Conservation (phyloP, 2,797 vertebrate species). For the Schizothorax lantsangensis region DNA sequence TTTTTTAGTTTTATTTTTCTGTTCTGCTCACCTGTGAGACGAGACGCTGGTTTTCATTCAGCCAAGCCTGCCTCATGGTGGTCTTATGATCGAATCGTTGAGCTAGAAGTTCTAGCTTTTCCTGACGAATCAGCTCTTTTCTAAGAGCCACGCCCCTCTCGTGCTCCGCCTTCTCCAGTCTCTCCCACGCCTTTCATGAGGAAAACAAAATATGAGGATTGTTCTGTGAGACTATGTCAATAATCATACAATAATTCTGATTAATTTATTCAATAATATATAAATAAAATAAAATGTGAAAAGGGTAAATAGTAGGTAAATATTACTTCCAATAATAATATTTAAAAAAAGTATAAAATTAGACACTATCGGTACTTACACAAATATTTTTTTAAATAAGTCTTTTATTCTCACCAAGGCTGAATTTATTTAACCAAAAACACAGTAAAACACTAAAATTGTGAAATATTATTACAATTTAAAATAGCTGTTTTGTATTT, state of each 20-base stretch:
- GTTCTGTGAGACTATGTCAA: background rate
- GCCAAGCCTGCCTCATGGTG: constrained; percentile 94
- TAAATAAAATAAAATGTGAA: background rate
- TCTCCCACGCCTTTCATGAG: constrained; percentile 85
- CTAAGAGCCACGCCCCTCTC: constrained; percentile 88
- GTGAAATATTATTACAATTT: background rate
- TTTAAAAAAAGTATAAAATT: background rate
- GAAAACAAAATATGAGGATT: constrained; percentile 9
- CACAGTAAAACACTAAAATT: background rate
- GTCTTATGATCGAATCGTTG: constrained; percentile 97
- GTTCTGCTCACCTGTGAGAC: constrained; percentile 86
- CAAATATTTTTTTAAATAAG: background rate
- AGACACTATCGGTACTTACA: background rate
- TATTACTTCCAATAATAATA: background rate
- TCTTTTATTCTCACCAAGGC: background rate
- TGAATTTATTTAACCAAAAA: background rate
- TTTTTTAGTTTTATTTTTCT: background rate
- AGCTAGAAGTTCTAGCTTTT: constrained; percentile 93
- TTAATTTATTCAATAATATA: background rate
- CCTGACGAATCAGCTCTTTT: constrained; percentile 93
- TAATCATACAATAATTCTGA: background rate
- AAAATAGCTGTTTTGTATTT: background rate
- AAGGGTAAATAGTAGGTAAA: background rate
- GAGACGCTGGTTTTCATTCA: constrained; percentile 94
- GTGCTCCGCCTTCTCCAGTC: constrained; percentile 92